Percentiles rank a stretch among this genome's conserved stretches.
Conservation (phyloP, 2,113 vertebrate genomes). For the Sialia sialis region DNA sequence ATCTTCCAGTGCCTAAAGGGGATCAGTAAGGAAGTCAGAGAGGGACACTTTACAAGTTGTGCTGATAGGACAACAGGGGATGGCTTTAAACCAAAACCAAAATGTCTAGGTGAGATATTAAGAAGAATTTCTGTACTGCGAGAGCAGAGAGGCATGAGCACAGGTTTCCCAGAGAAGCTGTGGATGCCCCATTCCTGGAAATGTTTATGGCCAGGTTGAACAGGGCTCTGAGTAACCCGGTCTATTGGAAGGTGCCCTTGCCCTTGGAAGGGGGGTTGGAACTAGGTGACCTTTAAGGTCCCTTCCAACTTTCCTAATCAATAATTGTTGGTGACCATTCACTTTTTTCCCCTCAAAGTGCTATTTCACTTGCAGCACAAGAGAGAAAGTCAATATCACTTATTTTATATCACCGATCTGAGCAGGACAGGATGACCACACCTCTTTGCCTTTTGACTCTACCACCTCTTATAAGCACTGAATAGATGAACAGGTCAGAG, state of each 20-base stretch:
- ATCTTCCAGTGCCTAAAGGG: not conserved
- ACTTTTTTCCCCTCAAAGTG: not conserved
- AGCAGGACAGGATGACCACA: not conserved
- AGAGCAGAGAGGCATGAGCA: accelerated
- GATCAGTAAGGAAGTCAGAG: not conserved
- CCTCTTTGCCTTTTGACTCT: not conserved
- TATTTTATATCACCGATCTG: not conserved
- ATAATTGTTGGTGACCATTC: accelerated
- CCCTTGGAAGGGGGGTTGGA: not conserved
- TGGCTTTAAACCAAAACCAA: not conserved
- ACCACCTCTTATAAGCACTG: not conserved
- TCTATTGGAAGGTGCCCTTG: not conserved
- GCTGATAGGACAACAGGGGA: not conserved
- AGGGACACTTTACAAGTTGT: not conserved
- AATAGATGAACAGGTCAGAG: not conserved
- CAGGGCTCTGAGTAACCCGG: not conserved
- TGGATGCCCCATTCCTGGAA: not conserved
- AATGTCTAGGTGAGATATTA: not conserved
- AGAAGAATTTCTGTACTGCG: not conserved
- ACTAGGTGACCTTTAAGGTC: not conserved
- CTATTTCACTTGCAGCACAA: not conserved
- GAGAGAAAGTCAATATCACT: not conserved
- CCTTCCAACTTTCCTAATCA: not conserved
- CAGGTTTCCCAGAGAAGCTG: not conserved
- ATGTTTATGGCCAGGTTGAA: not conserved